Conservation (phyloP, 2,797 vertebrate genomes). For the Spinus pinus region DNA sequence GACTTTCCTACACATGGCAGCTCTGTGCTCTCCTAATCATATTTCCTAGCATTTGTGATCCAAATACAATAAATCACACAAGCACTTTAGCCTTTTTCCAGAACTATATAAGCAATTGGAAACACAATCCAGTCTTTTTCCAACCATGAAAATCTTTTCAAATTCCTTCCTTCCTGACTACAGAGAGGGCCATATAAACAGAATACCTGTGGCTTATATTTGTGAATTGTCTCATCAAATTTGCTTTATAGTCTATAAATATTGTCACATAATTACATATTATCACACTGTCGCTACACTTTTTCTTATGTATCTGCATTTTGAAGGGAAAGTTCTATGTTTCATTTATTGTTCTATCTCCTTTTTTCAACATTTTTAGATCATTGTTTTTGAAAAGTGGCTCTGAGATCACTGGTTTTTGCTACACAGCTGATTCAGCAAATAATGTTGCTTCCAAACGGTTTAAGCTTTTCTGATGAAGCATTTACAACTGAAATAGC, state of each 20-base stretch:
- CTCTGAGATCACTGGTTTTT: background rate
- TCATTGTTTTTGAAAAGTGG: background rate
- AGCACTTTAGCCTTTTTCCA: background rate
- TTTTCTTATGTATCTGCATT: constrained; percentile 9
- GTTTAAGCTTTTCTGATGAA: background rate
- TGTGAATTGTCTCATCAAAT: background rate
- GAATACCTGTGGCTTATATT: background rate
- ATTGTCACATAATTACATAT: constrained; percentile 1
- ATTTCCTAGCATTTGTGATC: background rate
- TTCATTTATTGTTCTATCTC: background rate
- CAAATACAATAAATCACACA: background rate
- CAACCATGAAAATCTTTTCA: background rate
- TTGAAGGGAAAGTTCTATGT: constrained; percentile 3
- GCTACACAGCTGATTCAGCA: background rate
- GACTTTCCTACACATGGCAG: background rate
- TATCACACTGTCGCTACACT: background rate
- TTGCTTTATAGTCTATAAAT: background rate
- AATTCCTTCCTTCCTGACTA: background rate
- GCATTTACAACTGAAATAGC: background rate
- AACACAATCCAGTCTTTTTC: background rate
- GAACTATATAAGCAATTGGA: background rate
- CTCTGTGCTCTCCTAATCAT: background rate
- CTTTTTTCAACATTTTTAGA: background rate
- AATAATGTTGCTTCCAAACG: background rate
- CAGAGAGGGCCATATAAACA: background rate